Evolutionary conservation across 2,888 invertebrate species (phyloP).

Genomic region (Aradus depressus): DNA sequence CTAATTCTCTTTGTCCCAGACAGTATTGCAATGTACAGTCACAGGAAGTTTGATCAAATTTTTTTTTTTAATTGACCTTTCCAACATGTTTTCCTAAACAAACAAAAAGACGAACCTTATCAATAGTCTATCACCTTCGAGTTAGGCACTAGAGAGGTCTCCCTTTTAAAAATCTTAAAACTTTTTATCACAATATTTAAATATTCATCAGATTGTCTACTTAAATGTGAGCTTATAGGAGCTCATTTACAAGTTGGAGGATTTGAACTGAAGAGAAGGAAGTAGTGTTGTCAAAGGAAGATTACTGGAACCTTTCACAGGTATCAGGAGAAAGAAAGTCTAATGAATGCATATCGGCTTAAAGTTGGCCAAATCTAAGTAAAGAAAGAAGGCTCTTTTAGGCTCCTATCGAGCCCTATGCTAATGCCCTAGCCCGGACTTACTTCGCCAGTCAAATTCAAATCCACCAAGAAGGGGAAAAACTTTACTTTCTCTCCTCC

Average conservation of each 20-base stretch:
- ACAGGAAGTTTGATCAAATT: no score
- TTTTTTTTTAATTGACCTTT: no score
- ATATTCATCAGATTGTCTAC: conserved; percentile 24
- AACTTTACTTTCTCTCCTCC: conserved; percentile 11
- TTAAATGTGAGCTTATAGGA: conserved; percentile 23
- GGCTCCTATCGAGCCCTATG: conserved; percentile 19
- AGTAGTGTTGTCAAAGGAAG: conserved; percentile 26
- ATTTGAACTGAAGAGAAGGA: conserved; percentile 15
- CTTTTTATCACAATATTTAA: conserved; percentile 19
- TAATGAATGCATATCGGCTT: conserved; percentile 32
- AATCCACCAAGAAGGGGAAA: conserved; percentile 7
- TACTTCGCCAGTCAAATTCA: conserved; percentile 18
- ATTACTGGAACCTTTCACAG: conserved; percentile 20
- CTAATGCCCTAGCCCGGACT: conserved; percentile 8
- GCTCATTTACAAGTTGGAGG: conserved; percentile 26
- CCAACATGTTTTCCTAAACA: no score
- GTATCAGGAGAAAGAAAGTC: conserved; percentile 19
- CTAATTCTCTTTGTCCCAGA: no score
- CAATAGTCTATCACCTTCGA: no score
- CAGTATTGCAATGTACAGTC: no score
- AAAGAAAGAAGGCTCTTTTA: conserved; percentile 26
- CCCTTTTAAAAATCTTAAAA: no score
- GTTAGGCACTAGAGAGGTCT: no score
- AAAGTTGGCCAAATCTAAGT: conserved; percentile 26
- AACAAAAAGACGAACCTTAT: no score